Percentiles rank a stretch among this genome's conserved stretches.
Conservation (phyloP, 2,888 invertebrate genomes). For the Zaprionus bogoriensis region DNA sequence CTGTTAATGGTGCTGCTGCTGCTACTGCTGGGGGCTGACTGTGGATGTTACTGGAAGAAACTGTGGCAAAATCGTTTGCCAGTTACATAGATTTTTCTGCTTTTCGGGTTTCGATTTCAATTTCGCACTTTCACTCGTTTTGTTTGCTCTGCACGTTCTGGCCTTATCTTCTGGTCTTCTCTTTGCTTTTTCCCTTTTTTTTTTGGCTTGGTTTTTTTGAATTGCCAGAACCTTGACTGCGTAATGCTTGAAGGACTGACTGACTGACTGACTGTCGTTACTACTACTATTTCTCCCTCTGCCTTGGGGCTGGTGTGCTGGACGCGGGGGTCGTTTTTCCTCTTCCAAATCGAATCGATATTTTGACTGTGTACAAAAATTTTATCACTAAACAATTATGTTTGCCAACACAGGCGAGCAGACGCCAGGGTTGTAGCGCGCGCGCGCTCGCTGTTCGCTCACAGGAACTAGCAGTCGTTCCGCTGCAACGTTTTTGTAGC, state of each 20-base stretch:
- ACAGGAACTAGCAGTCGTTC: neutral
- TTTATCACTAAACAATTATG: constrained; percentile 18
- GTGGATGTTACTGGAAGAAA: constrained; percentile 51
- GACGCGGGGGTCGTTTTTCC: constrained; percentile 70
- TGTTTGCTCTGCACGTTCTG: constrained; percentile 64
- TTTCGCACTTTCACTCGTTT: constrained; percentile 69
- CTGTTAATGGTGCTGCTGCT: constrained; percentile 15
- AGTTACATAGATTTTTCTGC: constrained; percentile 43
- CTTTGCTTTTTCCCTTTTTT: constrained; percentile 32
- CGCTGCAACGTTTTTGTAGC: neutral
- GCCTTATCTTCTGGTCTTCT: constrained; percentile 4
- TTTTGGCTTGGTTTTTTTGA: constrained; percentile 28
- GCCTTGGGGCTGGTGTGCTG: constrained; percentile 56
- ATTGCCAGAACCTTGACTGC: constrained; percentile 62
- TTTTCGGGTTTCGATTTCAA: constrained; percentile 17
- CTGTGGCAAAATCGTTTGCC: constrained; percentile 37
- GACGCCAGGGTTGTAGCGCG: neutral
- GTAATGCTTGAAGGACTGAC: constrained; percentile 69
- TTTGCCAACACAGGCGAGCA: neutral
- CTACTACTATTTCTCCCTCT: constrained; percentile 70
- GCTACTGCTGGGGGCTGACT: constrained; percentile 17
- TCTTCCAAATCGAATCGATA: constrained; percentile 61
- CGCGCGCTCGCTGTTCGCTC: neutral
- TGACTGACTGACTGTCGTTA: constrained; percentile 61
- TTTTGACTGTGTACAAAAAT: constrained; percentile 68